Evolutionary conservation across 2,113 vertebrate species (phyloP).

Genomic region (Thomomys bottae): DNA sequence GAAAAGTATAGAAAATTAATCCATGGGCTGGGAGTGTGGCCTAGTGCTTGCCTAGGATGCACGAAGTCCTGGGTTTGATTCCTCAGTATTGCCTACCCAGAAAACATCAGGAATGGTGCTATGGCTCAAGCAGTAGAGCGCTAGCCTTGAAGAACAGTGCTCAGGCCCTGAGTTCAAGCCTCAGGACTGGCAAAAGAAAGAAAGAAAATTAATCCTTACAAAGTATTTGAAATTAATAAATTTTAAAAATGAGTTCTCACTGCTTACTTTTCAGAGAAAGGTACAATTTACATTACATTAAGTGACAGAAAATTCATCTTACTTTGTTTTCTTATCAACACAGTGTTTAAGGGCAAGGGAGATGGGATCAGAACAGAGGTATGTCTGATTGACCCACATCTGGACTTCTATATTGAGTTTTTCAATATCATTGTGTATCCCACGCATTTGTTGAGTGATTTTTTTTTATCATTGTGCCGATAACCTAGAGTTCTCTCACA

Average conservation of each 20-base stretch:
- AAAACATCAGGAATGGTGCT: too few relatives aligned
- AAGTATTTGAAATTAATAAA: not conserved
- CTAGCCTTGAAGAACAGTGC: too few relatives aligned
- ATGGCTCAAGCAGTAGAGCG: too few relatives aligned
- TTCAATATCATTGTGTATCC: too few relatives aligned
- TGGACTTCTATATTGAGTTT: too few relatives aligned
- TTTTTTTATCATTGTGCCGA: not conserved
- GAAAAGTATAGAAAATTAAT: not conserved
- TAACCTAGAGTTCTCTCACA: not conserved
- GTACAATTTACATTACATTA: not conserved
- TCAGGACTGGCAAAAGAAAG: too few relatives aligned
- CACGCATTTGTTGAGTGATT: not conserved
- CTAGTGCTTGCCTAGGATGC: too few relatives aligned
- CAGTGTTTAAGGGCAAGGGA: not conserved
- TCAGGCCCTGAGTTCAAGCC: too few relatives aligned
- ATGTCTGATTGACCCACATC: not conserved
- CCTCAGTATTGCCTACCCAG: too few relatives aligned
- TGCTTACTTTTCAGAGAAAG: not conserved
- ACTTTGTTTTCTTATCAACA: not conserved
- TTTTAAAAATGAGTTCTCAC: not conserved
- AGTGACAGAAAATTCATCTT: not conserved
- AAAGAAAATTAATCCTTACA: not conserved
- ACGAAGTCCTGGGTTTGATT: too few relatives aligned
- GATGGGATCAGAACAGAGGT: not conserved
- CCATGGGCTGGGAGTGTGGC: too few relatives aligned